Evolutionary conservation across 2,113 vertebrate species (phyloP).

Genomic region (Muscicapa adusta): DNA sequence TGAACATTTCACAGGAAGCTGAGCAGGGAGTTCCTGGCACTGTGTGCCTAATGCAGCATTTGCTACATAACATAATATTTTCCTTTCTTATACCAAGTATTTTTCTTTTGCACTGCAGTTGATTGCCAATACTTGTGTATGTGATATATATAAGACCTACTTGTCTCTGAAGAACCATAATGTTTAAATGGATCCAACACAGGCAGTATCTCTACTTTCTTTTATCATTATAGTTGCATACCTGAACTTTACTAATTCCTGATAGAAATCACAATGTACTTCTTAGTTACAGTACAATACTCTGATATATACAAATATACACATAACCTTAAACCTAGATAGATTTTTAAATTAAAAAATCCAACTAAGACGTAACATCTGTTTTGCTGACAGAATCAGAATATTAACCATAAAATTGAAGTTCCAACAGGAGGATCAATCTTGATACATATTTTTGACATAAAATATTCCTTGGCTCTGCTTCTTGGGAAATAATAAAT

Average conservation of each 20-base stretch:
- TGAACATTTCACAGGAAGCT: background rate
- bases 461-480: slow-evolving; percentile 43
- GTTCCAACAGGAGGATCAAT: background rate
- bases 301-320: background rate
- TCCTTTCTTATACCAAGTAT: background rate
- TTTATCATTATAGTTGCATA: background rate
- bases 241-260: background rate
- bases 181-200: background rate
- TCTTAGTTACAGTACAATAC: background rate
- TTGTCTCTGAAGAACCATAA: background rate
- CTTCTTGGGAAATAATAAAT: slow-evolving; percentile 56
- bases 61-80: background rate
- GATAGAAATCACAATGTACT: background rate
- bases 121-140: background rate
- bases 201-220: background rate
- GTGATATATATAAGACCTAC: background rate
- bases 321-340: background rate
- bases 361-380: background rate
- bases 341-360: background rate
- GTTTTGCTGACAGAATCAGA: background rate
- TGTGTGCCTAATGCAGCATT: background rate
- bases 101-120: background rate
- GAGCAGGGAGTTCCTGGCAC: background rate
- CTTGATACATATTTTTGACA: slow-evolving; percentile 12
- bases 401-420: slow-evolving; percentile 11